A percentile compares a stretch with the other conserved stretches of the same genome.
Evolutionary conservation across 2,888 invertebrate species (phyloP).

Genomic region (Oasisia sp.): DNA sequence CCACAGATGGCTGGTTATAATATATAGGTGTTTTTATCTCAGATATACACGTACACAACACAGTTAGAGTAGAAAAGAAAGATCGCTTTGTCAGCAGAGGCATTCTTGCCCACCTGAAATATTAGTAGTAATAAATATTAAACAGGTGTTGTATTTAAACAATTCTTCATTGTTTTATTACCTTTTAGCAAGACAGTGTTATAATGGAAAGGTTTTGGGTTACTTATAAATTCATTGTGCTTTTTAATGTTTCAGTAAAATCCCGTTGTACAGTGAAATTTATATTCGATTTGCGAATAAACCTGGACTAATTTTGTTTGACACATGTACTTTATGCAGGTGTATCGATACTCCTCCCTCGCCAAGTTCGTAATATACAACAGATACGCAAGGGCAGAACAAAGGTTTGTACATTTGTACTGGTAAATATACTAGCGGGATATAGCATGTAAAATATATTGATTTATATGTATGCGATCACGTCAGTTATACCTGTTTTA

Average conservation of each 20-base stretch:
- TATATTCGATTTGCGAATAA: neutral
- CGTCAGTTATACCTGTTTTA: no score
- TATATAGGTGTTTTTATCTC: neutral
- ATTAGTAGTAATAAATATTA: neutral
- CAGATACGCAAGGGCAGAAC: neutral
- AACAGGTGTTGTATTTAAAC: neutral
- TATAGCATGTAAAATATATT: no score
- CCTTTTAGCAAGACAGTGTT: neutral
- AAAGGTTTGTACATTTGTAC: neutral
- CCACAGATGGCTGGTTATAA: neutral
- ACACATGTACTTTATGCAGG: neutral
- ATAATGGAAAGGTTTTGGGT: neutral
- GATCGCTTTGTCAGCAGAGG: neutral
- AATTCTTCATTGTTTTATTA: neutral
- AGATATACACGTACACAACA: neutral
- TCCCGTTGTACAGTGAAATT: neutral
- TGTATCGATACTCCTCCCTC: neutral
- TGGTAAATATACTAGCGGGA: neutral
- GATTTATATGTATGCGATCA: no score
- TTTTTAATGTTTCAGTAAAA: neutral
- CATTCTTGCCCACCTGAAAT: neutral
- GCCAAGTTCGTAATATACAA: neutral
- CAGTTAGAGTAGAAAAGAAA: neutral
- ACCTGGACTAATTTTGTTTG: neutral
- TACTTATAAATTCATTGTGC: neutral